Evolutionary conservation across 1,140 invertebrate genomes (phyloP).

Genomic region (Agrilus planipennis): DNA sequence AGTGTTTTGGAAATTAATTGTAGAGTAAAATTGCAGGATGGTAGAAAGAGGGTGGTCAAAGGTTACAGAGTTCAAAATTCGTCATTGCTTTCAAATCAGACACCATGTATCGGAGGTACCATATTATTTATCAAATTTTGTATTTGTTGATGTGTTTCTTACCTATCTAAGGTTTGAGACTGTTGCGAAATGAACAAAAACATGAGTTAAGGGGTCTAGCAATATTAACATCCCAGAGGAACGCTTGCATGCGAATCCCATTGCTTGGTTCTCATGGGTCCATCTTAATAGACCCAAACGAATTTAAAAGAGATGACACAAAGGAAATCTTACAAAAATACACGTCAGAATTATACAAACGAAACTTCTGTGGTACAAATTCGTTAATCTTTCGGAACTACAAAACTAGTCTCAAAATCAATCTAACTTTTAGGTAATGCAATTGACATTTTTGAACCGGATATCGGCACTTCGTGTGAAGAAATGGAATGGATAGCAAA

Average conservation of each 20-base stretch:
- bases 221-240: constrained; percentile 75
- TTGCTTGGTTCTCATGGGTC: constrained; percentile 77
- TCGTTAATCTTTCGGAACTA: neutral
- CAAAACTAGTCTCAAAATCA: constrained; percentile 20
- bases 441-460: constrained; percentile 76
- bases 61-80: constrained; percentile 74
- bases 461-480: constrained; percentile 62
- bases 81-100: constrained; percentile 61
- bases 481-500: constrained; percentile 79
- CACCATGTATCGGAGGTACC: constrained; percentile 24
- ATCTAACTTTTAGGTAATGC: constrained; percentile 43
- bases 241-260: constrained; percentile 71
- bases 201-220: constrained; percentile 77
- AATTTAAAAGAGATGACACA: constrained; percentile 64
- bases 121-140: neutral
- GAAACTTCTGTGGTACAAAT: constrained; percentile 58
- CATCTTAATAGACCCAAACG: constrained; percentile 69
- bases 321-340: constrained; percentile 78
- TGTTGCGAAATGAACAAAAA: constrained; percentile 53
- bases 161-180: constrained; percentile 68
- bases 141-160: constrained; percentile 17
- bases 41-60: constrained; percentile 65
- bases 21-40: constrained; percentile 64
- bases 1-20: constrained; percentile 65
- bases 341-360: constrained; percentile 71